phyloP scores from a whole-genome alignment of 2,888 invertebrate species.

The Laothoe populi region DNA sequence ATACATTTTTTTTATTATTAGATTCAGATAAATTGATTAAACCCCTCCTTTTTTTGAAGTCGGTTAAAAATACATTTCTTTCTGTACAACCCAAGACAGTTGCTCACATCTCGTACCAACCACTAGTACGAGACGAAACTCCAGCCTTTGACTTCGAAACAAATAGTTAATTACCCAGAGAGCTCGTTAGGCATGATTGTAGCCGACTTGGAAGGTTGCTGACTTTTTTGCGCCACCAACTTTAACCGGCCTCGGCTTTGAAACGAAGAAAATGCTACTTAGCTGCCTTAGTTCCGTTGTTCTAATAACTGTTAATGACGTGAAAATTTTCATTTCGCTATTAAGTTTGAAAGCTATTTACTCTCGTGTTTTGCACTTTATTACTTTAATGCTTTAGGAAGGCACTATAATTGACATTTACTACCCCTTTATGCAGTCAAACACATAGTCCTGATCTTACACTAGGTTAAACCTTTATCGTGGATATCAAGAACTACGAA shows the following conservation, averaged over 20 bases:
- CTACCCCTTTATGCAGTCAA: too few species aligned
- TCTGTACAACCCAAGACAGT: background rate
- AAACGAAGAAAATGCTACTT: constrained; percentile 44
- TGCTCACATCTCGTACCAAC: constrained; percentile 7
- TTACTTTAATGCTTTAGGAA: background rate
- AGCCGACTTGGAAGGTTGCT: constrained; percentile 53
- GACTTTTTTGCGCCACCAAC: constrained; percentile 47
- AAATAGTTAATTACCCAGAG: constrained; percentile 80
- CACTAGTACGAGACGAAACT: constrained; percentile 49
- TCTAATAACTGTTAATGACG: constrained; percentile 27
- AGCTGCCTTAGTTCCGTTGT: constrained; percentile 27
- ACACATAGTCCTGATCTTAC: too few species aligned
- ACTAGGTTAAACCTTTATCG: too few species aligned
- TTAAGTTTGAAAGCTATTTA: constrained; percentile 20
- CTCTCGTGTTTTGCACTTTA: background rate
- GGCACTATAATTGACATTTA: background rate
- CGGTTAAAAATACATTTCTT: too few species aligned
- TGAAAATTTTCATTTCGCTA: constrained; percentile 11
- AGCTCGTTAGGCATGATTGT: constrained; percentile 77
- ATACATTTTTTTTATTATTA: too few species aligned
- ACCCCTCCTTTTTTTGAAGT: too few species aligned
- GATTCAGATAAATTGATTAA: too few species aligned
- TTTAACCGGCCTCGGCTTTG: constrained; percentile 44
- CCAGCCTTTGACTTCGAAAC: constrained; percentile 76
- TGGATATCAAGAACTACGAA: background rate